A percentile compares a stretch with the other conserved stretches of the same genome.
phyloP scores from a whole-genome alignment of 2,888 invertebrate species.

The Molorchus minor region DNA sequence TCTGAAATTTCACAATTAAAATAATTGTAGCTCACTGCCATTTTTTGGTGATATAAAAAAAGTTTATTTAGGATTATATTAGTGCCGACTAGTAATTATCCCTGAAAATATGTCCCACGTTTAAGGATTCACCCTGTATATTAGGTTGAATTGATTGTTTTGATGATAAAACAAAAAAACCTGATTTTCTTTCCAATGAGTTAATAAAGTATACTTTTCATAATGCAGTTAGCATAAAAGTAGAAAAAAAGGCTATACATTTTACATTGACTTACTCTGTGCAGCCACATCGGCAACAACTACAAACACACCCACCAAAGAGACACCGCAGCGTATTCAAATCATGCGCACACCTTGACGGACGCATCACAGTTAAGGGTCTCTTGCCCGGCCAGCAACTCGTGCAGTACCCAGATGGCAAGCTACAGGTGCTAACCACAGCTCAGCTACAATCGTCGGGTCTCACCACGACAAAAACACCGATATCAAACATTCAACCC shows the following conservation, averaged over 20 bases:
- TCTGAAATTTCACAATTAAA: too few relatives aligned
- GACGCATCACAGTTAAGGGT: constrained; percentile 91
- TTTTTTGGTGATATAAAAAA: too few relatives aligned
- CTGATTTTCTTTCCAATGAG: too few relatives aligned
- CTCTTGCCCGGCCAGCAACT: constrained; percentile 92
- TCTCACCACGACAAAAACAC: constrained; percentile 59
- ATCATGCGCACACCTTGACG: constrained; percentile 90
- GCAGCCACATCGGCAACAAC: constrained; percentile 37
- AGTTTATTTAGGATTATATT: too few relatives aligned
- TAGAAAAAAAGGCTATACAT: not conserved
- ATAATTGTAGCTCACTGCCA: too few relatives aligned
- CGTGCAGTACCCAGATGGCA: constrained; percentile 92
- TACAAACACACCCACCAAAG: constrained; percentile 45
- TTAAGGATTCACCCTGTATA: too few relatives aligned
- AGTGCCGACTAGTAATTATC: too few relatives aligned
- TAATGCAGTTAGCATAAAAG: too few relatives aligned
- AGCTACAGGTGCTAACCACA: constrained; percentile 83
- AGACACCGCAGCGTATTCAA: constrained; percentile 80
- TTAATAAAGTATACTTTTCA: too few relatives aligned
- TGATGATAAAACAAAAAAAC: too few relatives aligned
- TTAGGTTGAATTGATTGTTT: too few relatives aligned
- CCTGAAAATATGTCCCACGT: too few relatives aligned
- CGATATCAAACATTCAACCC: constrained; percentile 55
- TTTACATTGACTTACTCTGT: constrained; percentile 18
- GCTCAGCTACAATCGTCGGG: constrained; percentile 66